Evolutionary conservation across 2,888 invertebrate genomes (phyloP).

Genomic region (Linnaemya tessellans): DNA sequence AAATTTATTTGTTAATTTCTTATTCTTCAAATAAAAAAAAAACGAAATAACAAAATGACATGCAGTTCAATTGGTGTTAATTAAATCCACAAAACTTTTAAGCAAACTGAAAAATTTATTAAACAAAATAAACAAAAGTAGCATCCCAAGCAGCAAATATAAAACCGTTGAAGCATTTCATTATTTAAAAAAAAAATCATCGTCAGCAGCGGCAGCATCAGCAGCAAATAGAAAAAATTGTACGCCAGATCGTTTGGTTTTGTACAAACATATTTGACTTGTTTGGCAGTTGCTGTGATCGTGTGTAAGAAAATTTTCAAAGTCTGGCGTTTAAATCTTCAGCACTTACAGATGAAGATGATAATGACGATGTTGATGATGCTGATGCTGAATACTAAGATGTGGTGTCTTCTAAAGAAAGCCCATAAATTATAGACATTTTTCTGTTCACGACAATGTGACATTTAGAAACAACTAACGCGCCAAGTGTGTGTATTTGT

Average conservation of each 20-base stretch:
- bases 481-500: constrained; percentile 58
- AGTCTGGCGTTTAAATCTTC: constrained; percentile 58
- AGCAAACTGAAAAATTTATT: constrained; percentile 50
- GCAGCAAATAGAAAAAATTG: constrained; percentile 45
- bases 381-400: constrained; percentile 44
- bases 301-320: constrained; percentile 44
- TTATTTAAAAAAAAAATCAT: constrained; percentile 47
- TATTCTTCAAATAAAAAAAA: constrained; percentile 35
- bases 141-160: constrained; percentile 42
- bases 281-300: constrained; percentile 51
- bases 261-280: constrained; percentile 36
- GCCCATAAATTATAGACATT: constrained; percentile 79
- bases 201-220: neutral
- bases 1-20: constrained; percentile 57
- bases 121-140: constrained; percentile 47
- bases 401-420: constrained; percentile 77
- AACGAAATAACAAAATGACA: constrained; percentile 75
- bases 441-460: constrained; percentile 72
- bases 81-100: constrained; percentile 82
- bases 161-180: constrained; percentile 73
- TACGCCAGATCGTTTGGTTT: constrained; percentile 38
- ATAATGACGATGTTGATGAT: constrained; percentile 36
- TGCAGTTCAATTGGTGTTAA: constrained; percentile 84
- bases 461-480: constrained; percentile 75
- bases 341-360: constrained; percentile 3